Evolutionary conservation across 1,140 invertebrate species (phyloP).

Genomic region (Diabrotica virgifera): DNA sequence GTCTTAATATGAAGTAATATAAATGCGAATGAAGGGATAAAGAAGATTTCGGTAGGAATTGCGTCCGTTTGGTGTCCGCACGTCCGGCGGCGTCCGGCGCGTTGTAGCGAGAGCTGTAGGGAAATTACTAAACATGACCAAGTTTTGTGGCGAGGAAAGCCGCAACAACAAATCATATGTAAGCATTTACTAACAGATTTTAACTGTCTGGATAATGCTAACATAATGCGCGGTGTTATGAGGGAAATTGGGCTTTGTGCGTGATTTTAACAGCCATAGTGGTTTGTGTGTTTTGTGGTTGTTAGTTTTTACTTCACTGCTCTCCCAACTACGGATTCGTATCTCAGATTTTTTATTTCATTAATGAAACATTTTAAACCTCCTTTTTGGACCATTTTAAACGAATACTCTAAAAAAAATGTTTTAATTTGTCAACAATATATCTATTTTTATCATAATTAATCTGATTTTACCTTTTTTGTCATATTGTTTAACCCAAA

Average conservation of each 20-base stretch:
- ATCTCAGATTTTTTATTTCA: no score
- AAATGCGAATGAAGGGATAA: no score
- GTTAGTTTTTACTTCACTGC: constrained; percentile 36
- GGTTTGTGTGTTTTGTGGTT: constrained; percentile 40
- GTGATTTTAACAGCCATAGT: constrained; percentile 44
- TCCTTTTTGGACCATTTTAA: no score
- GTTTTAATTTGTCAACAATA: constrained; percentile 3
- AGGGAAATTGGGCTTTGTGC: constrained; percentile 44
- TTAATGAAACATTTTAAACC: no score
- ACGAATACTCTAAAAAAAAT: no score
- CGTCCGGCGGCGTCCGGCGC: no score
- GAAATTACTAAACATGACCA: constrained; percentile 13
- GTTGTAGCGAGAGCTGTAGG: not conserved
- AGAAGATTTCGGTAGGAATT: no score
- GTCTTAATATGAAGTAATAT: no score
- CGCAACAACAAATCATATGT: constrained; percentile 48
- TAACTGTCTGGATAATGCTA: constrained; percentile 48
- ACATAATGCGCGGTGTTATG: constrained; percentile 46
- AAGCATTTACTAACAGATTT: constrained; percentile 49
- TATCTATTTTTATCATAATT: constrained; percentile 12
- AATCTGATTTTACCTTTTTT: constrained; percentile 13
- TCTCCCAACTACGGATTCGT: no score
- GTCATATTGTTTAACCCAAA: not conserved
- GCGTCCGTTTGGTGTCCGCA: no score
- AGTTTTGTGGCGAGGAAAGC: constrained; percentile 44